Base-by-base conservation (phyloP, 2,797 vertebrate species). In the Ceryle rudis region DNA sequence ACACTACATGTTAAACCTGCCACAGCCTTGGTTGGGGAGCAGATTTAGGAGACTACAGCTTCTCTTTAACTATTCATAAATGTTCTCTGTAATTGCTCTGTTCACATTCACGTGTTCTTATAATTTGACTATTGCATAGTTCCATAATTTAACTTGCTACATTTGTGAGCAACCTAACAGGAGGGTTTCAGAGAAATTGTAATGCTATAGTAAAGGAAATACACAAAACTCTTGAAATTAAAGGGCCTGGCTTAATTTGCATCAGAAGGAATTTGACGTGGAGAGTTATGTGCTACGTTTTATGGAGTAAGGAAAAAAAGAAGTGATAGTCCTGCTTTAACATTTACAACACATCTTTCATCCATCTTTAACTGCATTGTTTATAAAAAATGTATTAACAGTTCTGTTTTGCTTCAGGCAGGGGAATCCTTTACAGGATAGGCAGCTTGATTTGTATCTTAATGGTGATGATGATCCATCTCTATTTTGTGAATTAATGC, bases 361-460 rank as follows among this genome's bases (percentile, higher is more conserved):
- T 96, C 55, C 92, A 96, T 95, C 69, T 92, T 97, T 96, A 95
- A 97, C 41, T 5, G 57, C 42, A 81, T 41, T 70, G 81, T 94
- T 97, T 95, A 97, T 97, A 72, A 98, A 98, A 98, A 96, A 96
- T 96, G 66, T 74, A 97, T 98, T 97, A 97, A 96, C 37, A 51
- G 35, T 52, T 95, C 95, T 93, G 61, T 95, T 97, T 96, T 77
- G 83, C 93, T 97, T 97, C 83, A 96, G 95, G 89, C 74, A 93
- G 37, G 47, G 65, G 61, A 31, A 95, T 95, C 78, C 93, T 97
- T 97, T 95, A 96, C 80, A 95, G 94, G 92, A 88, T 1, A 93
- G 91, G 73, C 66, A 93, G 64, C n/a, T 79, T 90, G 95, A 75
- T 94, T 96, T 93, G 91, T 71, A 95, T 73, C 92, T 80, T 94